These are phyloP conservation scores for Pyrgilauda ruficollis DNA, from an alignment of 2,113 vertebrate genomes.

Conservation along the genomic window DNA sequence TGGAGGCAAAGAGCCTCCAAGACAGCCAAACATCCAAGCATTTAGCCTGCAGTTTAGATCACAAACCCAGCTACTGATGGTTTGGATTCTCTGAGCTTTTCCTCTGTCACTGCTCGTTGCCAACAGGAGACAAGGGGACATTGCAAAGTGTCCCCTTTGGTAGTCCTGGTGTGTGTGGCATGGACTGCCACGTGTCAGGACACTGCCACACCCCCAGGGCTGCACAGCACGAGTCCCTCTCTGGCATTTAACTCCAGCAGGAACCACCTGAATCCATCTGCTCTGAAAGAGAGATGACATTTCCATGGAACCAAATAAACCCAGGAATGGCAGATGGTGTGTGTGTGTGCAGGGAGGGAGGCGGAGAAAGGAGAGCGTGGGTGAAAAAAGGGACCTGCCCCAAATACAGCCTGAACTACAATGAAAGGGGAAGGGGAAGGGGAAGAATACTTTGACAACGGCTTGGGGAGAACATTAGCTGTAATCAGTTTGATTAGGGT, in stretches of 20 bases:
- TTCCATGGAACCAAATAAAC: not conserved
- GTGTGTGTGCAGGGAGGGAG: not conserved
- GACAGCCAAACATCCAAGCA: not conserved
- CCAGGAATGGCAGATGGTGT: slow-evolving; percentile 39
- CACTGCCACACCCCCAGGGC: not conserved
- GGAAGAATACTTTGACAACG: not conserved
- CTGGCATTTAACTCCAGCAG: not conserved
- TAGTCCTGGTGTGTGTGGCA: not conserved
- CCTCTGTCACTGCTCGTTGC: fast-evolving
- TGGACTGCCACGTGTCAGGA: not conserved
- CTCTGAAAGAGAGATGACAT: not conserved
- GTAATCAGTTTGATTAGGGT: not conserved
- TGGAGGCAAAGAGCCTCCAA: not conserved
- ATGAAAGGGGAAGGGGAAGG: not conserved
- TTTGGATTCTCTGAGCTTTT: not conserved
- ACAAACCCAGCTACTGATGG: not conserved
- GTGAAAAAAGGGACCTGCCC: slow-evolving; percentile 29
- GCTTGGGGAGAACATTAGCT: fast-evolving
- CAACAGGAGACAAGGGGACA: not conserved
- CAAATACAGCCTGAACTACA: not conserved
- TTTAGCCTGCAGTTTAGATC: not conserved
- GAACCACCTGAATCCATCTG: not conserved
- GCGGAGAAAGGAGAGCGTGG: not conserved
- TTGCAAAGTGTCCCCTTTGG: not conserved
- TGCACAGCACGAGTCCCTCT: not conserved